Evolutionary conservation across 2,797 vertebrate genomes (phyloP).

Genomic region (Pangasius sanitwongsei): DNA sequence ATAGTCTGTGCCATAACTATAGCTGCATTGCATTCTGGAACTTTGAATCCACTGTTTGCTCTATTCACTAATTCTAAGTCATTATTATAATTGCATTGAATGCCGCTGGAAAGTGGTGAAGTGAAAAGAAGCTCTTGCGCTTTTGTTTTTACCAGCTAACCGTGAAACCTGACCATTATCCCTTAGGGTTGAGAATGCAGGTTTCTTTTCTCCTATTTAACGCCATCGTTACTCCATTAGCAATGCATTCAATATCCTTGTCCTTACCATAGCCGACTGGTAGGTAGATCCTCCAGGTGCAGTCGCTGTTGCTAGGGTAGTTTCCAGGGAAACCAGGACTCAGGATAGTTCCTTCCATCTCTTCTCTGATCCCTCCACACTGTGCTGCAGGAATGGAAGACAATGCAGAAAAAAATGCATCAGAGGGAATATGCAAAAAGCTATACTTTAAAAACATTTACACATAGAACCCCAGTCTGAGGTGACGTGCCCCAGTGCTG

Average conservation of each 20-base stretch:
- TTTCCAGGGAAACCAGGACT: slow-evolving; percentile 98
- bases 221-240: background rate
- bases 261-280: slow-evolving; percentile 93
- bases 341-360: slow-evolving; percentile 95
- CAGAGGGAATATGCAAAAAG: background rate
- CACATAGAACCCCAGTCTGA: background rate
- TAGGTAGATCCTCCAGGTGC: slow-evolving; percentile 93
- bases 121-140: background rate
- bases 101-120: background rate
- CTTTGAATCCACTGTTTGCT: background rate
- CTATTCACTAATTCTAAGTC: background rate
- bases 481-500: too few species aligned
- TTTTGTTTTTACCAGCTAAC: background rate
- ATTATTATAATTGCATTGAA: background rate
- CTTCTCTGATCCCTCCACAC: slow-evolving; percentile 90
- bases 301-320: slow-evolving; percentile 98
- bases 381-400: slow-evolving; percentile 77
- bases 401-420: background rate
- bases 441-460: background rate
- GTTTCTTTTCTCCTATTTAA: background rate
- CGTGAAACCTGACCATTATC: background rate
- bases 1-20: background rate
- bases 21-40: background rate
- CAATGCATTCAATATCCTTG: slow-evolving; percentile 4
- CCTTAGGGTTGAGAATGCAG: background rate